These are phyloP conservation scores for Desmodus rotundus DNA, from an alignment of 2,113 vertebrate species.

Conservation along the genomic window DNA sequence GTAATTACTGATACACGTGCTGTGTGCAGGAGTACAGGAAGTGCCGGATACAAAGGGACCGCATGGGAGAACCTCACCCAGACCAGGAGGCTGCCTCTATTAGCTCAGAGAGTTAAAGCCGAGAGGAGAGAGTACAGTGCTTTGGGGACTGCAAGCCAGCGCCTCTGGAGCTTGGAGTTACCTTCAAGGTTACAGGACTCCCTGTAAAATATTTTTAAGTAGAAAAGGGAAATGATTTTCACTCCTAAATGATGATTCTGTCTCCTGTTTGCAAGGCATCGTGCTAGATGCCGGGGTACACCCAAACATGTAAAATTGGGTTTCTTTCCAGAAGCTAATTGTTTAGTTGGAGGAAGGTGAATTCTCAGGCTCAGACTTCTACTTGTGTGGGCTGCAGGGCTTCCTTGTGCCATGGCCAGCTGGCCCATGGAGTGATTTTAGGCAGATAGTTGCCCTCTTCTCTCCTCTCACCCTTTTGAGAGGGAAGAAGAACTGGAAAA, in stretches of 20 bases:
- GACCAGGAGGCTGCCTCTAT: not conserved
- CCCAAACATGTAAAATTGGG: not conserved
- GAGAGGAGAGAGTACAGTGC: not conserved
- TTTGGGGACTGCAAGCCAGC: not conserved
- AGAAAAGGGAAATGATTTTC: not conserved
- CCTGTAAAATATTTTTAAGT: not conserved
- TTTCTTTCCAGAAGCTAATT: not conserved
- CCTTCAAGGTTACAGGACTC: not conserved
- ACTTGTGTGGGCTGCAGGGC: not conserved
- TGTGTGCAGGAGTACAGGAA: not conserved
- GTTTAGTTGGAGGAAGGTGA: not conserved
- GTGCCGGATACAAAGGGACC: not conserved
- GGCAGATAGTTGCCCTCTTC: not conserved
- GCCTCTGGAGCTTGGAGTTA: not conserved
- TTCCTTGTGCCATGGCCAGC: not conserved
- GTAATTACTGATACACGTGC: not conserved
- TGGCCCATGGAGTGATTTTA: not conserved
- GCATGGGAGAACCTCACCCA: not conserved
- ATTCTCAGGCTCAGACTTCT: not conserved
- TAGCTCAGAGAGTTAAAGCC: not conserved
- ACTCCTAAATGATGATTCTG: not conserved
- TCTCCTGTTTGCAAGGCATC: not conserved
- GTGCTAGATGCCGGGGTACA: not conserved
- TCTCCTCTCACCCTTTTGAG: not conserved
- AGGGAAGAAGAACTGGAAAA: conserved; percentile 43